Percentiles rank a stretch among this genome's conserved stretches.
phyloP scores from a whole-genome alignment of 1,140 invertebrate species.

The Drosophila subpulchrella region DNA sequence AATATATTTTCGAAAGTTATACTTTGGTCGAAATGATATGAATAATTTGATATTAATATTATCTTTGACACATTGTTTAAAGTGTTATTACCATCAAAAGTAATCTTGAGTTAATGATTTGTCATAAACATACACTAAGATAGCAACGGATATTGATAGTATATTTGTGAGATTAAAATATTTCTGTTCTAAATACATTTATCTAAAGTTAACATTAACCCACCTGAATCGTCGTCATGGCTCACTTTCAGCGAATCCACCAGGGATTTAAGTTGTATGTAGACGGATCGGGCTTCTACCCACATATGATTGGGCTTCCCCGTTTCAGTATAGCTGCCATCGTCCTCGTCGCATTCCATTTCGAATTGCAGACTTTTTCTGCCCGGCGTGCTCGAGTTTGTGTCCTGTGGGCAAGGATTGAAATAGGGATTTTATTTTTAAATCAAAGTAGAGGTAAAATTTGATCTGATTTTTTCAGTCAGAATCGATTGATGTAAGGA shows the following conservation, averaged over 20 bases:
- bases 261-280: conserved; percentile 88
- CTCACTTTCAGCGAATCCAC: conserved; percentile 89
- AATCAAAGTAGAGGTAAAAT: not conserved
- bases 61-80: too few relatives aligned
- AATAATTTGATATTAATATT: too few relatives aligned
- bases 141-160: too few relatives aligned
- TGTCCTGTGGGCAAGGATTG: conserved; percentile 41
- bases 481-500: conserved; percentile 7
- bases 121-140: too few relatives aligned
- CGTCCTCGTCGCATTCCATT: conserved; percentile 89
- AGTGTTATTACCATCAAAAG: too few relatives aligned
- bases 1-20: too few relatives aligned
- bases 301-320: conserved; percentile 85
- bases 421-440: not conserved
- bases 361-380: conserved; percentile 89
- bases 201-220: not conserved
- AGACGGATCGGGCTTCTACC: conserved; percentile 88
- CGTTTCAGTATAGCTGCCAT: conserved; percentile 85
- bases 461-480: not conserved
- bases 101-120: too few relatives aligned
- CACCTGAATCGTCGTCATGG: conserved; percentile 88
- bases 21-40: too few relatives aligned
- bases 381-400: conserved; percentile 78
- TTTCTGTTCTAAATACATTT: too few relatives aligned
- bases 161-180: too few relatives aligned